Conservation (phyloP, 1,140 invertebrate species). For the Proales similis region DNA sequence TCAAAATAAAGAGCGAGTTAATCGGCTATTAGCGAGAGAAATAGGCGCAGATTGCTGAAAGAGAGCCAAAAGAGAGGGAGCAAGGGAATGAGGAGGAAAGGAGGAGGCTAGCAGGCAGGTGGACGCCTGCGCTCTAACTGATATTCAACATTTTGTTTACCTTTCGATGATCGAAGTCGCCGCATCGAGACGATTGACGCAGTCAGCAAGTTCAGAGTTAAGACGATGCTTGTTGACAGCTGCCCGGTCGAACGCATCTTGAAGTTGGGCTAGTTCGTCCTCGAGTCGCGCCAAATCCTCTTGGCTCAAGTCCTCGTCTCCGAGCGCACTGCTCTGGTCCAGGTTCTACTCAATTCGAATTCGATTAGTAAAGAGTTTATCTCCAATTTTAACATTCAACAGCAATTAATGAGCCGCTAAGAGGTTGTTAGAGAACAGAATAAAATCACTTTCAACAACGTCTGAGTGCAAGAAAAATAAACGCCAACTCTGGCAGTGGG, state of each 20-base stretch:
- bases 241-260: conserved; percentile 48
- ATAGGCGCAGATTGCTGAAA: no score
- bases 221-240: conserved; percentile 51
- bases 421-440: background rate
- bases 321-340: conserved; percentile 38
- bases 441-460: background rate
- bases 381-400: background rate
- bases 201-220: conserved; percentile 48
- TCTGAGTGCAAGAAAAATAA: no score
- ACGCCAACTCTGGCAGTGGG: no score
- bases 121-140: no score
- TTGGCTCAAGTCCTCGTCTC: conserved; percentile 38
- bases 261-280: conserved; percentile 45
- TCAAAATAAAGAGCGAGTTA: no score
- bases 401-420: background rate
- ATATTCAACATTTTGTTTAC: no score
- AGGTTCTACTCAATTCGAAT: conserved; percentile 22
- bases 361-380: conserved; percentile 4
- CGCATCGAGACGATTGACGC: conserved; percentile 51
- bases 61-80: no score
- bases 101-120: no score
- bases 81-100: no score
- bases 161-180: conserved; percentile 49
- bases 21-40: no score
- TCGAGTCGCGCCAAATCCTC: conserved; percentile 47